Conservation (phyloP, 2,113 vertebrate genomes). For the Macrotis lagotis region DNA sequence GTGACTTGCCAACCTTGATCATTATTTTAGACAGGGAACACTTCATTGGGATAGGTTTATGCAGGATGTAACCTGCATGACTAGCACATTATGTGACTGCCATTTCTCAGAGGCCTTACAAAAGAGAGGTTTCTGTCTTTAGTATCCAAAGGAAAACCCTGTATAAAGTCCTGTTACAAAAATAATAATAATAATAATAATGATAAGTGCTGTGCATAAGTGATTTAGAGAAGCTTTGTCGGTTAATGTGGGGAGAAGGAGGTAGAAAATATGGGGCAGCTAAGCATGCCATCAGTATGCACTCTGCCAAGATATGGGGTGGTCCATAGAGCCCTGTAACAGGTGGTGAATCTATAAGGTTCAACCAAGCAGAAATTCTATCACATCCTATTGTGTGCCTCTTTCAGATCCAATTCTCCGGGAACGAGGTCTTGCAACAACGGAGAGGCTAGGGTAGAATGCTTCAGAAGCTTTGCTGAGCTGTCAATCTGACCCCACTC, state of each 20-base stretch:
- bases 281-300: neutral
- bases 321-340: conserved; percentile 31
- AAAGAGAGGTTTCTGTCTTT: conserved; percentile 66
- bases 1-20: conserved; percentile 14
- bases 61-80: conserved; percentile 32
- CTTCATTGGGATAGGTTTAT: conserved; percentile 37
- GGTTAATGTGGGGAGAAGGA: conserved; percentile 1
- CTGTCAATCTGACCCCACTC: neutral
- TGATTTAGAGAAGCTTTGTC: conserved; percentile 51
- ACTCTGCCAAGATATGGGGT: conserved; percentile 9
- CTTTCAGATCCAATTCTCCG: conserved; percentile 12
- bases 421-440: neutral
- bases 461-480: neutral
- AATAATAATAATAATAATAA: no score
- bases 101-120: conserved; percentile 56
- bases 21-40: conserved; percentile 59
- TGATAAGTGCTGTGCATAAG: conserved; percentile 60
- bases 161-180: conserved; percentile 64
- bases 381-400: neutral
- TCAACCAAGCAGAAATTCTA: conserved; percentile 8
- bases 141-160: conserved; percentile 58
- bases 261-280: neutral
- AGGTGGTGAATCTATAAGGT: neutral
- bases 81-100: conserved; percentile 22
- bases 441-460: neutral